Conservation (phyloP, 2,113 vertebrate genomes). For the Speoplatyrhinus poulsoni region DNA sequence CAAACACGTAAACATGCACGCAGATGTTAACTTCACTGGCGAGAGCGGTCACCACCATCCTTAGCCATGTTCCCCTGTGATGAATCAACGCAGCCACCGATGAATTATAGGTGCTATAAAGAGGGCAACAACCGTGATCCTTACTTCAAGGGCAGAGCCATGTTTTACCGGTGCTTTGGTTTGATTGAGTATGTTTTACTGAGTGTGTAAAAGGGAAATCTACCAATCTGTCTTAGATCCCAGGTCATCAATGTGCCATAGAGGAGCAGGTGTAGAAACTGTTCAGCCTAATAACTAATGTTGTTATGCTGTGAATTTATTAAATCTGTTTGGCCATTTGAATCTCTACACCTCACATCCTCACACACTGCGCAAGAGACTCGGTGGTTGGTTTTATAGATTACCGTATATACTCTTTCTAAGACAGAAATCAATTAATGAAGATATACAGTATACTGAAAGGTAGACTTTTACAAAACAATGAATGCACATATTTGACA, state of each 20-base stretch:
- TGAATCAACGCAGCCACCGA: conserved; percentile 63
- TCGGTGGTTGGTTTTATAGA: too few relatives aligned
- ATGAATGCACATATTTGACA: not conserved
- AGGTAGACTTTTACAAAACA: too few relatives aligned
- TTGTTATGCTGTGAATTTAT: conserved; percentile 48
- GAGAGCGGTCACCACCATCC: too few relatives aligned
- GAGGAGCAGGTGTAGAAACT: conserved; percentile 61
- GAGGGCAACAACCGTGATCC: conserved; percentile 31
- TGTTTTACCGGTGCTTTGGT: conserved; percentile 56
- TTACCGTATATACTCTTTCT: too few relatives aligned
- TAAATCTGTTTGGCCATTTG: conserved; percentile 43
- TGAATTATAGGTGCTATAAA: conserved; percentile 68
- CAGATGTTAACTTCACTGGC: not conserved
- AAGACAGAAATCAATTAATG: too few relatives aligned
- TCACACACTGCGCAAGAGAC: not conserved
- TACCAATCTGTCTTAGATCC: conserved; percentile 46
- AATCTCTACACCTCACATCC: conserved; percentile 25
- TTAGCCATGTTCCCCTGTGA: conserved; percentile 13
- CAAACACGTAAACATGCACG: conserved; percentile 7
- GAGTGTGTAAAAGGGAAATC: conserved; percentile 51
- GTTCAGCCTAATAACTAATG: conserved; percentile 35
- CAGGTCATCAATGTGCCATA: conserved; percentile 11
- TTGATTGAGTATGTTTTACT: conserved; percentile 63
- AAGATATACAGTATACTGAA: too few relatives aligned
- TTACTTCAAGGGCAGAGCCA: conserved; percentile 43